phyloP scores from a whole-genome alignment of 2,888 invertebrate species.

The Artemia sinica region DNA sequence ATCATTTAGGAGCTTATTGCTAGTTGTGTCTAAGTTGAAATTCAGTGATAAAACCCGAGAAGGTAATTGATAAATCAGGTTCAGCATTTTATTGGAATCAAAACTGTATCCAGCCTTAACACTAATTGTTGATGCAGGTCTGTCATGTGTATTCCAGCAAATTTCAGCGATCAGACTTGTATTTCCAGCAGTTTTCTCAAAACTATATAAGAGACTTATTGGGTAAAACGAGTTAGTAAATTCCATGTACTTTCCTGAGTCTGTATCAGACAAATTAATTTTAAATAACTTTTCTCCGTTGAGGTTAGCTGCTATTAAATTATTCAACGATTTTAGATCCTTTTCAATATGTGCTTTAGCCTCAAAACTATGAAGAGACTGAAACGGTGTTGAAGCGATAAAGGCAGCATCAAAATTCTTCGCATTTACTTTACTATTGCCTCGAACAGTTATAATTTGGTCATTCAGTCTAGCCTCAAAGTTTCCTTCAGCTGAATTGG shows the following conservation, averaged over 20 bases:
- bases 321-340: slow-evolving; percentile 17
- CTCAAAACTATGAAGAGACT: slow-evolving; percentile 22
- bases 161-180: slow-evolving; percentile 25
- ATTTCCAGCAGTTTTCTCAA: slow-evolving; percentile 23
- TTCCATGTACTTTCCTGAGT: slow-evolving; percentile 24
- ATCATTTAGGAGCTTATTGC: slow-evolving; percentile 25
- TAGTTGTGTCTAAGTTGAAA: slow-evolving; percentile 23
- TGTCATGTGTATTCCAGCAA: slow-evolving; percentile 28
- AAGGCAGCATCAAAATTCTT: slow-evolving; percentile 19
- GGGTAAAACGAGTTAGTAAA: slow-evolving; percentile 28
- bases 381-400: slow-evolving; percentile 23
- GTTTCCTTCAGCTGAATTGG: slow-evolving; percentile 17
- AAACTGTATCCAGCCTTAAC: slow-evolving; percentile 23
- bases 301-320: slow-evolving; percentile 16
- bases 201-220: slow-evolving; percentile 26
- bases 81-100: slow-evolving; percentile 20
- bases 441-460: slow-evolving; percentile 16
- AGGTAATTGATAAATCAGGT: slow-evolving; percentile 24
- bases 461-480: slow-evolving; percentile 21
- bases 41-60: slow-evolving; percentile 24
- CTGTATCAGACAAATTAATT: slow-evolving; percentile 18
- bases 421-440: slow-evolving; percentile 16
- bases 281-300: slow-evolving; percentile 22
- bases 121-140: slow-evolving; percentile 26
- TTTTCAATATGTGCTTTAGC: slow-evolving; percentile 17